Evolutionary conservation across 2,888 invertebrate genomes (phyloP), one percentile per base, ranked within the genome.

Genomic region (Romanomermis culicivorax): DNA sequence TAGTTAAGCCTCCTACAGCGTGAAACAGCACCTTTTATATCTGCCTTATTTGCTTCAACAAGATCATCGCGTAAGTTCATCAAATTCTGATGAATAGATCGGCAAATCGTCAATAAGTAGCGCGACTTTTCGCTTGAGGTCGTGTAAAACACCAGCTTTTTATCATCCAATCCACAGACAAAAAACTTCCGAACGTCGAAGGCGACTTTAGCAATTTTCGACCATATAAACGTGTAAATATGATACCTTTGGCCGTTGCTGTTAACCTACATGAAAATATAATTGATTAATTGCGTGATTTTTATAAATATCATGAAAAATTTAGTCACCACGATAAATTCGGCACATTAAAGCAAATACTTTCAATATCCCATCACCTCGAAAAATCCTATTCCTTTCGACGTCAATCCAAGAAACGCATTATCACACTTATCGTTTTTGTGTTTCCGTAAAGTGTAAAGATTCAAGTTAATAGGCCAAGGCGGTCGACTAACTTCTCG

Each of bases 151-250:
- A 84, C 85, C 61, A 86, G 80, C 61, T 74, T 73, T 30, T 73
- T 69, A 24, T 71, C 70, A 50, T 71, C 71, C 55, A 77, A 72
- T 63, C 74, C 75, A 65, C 85, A 85, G 56, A 84, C 82, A 11
- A 86, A 89, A 72, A 95, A 91, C 72, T 91, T 93, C 73, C 91
- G 91, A 66, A 88, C 78, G 72, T 93, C 91, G 71, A 91, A 93
- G 70, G 85, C 85, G 23, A 93, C 75, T 73, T 89, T 89, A 60
- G 85, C 86, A 60, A 95, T 93, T 63, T 85, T 84, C 65, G 86
- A 84, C 93, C 93, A 95, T 56, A 85, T 79, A 68, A 91, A 89
- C 60, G 83, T 82, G 29, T 83, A 81, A 56, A 82, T 78, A 42
- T 70, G 65, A 60, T 68, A 68, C 57, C 70, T 69, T 56, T 69